A percentile compares a stretch with the other conserved stretches of the same genome.
Evolutionary conservation across 2,888 invertebrate genomes (phyloP).

Genomic region (Gonocerus acuteangulatus): DNA sequence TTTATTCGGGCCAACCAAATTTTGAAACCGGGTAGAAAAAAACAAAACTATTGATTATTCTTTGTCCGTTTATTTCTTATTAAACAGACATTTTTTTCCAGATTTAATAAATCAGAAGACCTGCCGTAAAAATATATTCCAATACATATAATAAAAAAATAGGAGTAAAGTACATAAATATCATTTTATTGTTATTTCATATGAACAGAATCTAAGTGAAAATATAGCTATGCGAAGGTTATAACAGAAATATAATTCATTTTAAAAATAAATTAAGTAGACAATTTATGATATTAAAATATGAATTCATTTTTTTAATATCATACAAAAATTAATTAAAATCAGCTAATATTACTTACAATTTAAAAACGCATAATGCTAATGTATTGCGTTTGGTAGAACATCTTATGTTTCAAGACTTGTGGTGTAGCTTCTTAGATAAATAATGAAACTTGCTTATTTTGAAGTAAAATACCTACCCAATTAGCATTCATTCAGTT

Average conservation of each 20-base stretch:
- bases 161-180: conserved; percentile 2
- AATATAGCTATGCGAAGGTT: not conserved
- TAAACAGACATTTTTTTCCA: too few species aligned
- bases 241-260: not conserved
- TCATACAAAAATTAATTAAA: not conserved
- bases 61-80: too few species aligned
- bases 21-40: too few species aligned
- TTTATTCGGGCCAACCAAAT: too few species aligned
- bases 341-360: not conserved
- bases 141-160: too few species aligned
- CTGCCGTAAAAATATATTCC: too few species aligned
- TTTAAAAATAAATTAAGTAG: not conserved
- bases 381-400: not conserved
- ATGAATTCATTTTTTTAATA: not conserved
- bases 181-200: conserved; percentile 2
- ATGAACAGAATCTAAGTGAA: conserved; percentile 2
- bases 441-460: too few species aligned
- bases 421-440: not conserved
- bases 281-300: too few species aligned
- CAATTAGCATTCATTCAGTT: too few species aligned
- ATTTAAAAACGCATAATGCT: not conserved
- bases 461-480: too few species aligned
- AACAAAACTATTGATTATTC: too few species aligned
- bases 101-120: too few species aligned
- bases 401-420: not conserved